phyloP scores from a whole-genome alignment of 2,113 vertebrate genomes.

The Lucifuga dentata region DNA sequence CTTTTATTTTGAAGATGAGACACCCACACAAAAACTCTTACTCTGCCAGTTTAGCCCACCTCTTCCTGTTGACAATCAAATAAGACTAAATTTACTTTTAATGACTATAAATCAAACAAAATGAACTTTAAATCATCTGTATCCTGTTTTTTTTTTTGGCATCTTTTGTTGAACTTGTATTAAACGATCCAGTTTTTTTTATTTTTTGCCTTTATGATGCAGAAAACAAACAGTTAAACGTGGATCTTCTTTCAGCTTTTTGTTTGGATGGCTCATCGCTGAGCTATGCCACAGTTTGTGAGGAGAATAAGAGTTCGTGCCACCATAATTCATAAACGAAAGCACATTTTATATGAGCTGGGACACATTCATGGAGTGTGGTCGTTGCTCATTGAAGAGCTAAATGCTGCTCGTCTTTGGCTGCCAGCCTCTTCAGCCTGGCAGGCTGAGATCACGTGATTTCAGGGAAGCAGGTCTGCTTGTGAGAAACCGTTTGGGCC shows the following conservation, averaged over 20 bases:
- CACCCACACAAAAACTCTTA: too few relatives aligned
- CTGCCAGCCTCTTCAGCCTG: neutral
- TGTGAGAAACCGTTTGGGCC: too few relatives aligned
- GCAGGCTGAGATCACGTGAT: slow-evolving; percentile 23
- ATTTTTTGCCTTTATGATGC: too few relatives aligned
- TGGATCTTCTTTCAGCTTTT: neutral
- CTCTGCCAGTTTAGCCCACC: too few relatives aligned
- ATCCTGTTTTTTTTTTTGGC: too few relatives aligned
- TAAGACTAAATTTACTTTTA: too few relatives aligned
- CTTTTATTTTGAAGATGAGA: too few relatives aligned
- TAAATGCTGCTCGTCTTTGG: accelerated
- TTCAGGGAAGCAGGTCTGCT: slow-evolving; percentile 46
- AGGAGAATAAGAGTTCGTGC: neutral
- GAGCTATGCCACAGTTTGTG: neutral
- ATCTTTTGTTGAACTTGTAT: too few relatives aligned
- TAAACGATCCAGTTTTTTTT: too few relatives aligned
- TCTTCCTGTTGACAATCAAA: too few relatives aligned
- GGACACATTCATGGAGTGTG: neutral
- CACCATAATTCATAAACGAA: neutral
- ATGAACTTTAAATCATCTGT: too few relatives aligned
- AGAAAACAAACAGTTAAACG: neutral
- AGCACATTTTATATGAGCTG: neutral
- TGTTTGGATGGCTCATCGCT: neutral
- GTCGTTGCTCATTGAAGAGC: neutral
- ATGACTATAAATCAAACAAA: too few relatives aligned